phyloP scores from a whole-genome alignment of 2,888 invertebrate genomes.

The Rhogogaster chlorosoma region DNA sequence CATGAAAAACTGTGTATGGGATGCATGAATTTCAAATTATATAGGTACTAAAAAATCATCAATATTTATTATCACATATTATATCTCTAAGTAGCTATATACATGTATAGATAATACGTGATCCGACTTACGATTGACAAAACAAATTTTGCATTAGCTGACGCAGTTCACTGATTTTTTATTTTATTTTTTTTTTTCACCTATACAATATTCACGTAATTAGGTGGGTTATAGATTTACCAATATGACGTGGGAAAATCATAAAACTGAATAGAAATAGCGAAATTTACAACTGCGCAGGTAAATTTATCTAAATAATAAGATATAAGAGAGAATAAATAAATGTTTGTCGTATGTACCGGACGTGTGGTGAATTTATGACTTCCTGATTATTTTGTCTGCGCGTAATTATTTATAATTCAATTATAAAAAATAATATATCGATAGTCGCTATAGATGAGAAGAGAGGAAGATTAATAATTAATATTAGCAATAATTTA shows the following conservation, averaged over 20 bases:
- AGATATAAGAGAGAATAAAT: neutral
- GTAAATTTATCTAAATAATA: neutral
- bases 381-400: too few species aligned
- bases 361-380: too few species aligned
- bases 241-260: too few species aligned
- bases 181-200: neutral
- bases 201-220: neutral
- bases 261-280: neutral
- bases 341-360: too few species aligned
- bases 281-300: neutral
- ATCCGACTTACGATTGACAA: neutral
- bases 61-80: neutral
- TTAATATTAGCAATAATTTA: too few species aligned
- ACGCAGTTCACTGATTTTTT: neutral
- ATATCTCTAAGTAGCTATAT: too few species aligned
- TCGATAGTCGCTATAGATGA: too few species aligned
- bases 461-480: too few species aligned
- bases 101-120: neutral
- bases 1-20: neutral
- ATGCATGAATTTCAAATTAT: neutral
- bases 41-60: neutral
- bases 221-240: neutral
- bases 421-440: too few species aligned
- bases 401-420: too few species aligned
- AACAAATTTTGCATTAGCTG: too few species aligned